These are phyloP conservation scores for Sebastes diploproa DNA, from an alignment of 2,797 vertebrate genomes.

Conservation along the genomic window DNA sequence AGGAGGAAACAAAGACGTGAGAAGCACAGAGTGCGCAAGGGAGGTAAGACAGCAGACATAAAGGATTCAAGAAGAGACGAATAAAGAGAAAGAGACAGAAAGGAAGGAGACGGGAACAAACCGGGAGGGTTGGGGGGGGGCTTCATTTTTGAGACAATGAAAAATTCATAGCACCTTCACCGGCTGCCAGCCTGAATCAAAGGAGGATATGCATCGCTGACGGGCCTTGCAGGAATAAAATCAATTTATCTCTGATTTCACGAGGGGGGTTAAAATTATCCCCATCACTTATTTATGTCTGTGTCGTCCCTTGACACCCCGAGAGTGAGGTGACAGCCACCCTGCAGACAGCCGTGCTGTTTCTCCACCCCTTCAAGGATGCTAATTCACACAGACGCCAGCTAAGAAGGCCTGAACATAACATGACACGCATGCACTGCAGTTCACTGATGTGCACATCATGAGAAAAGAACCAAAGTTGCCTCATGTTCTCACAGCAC, in stretches of 20 bases:
- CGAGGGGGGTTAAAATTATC: constrained; percentile 71
- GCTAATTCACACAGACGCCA: constrained; percentile 34
- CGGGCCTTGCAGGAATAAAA: constrained; percentile 69
- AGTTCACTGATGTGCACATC: constrained; percentile 15
- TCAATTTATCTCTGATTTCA: constrained; percentile 78
- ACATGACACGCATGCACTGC: neutral
- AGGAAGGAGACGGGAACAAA: constrained; percentile 28
- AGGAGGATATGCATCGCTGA: constrained; percentile 68
- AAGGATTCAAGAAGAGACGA: constrained; percentile 21
- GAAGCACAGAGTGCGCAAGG: neutral
- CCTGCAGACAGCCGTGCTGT: constrained; percentile 31
- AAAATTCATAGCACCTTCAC: constrained; percentile 76
- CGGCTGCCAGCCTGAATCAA: constrained; percentile 75
- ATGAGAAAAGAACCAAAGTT: neutral
- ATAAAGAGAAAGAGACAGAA: constrained; percentile 18
- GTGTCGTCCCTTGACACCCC: constrained; percentile 39
- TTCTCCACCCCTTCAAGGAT: constrained; percentile 34
- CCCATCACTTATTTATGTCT: constrained; percentile 70
- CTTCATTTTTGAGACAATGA: constrained; percentile 72
- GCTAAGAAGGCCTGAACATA: constrained; percentile 28
- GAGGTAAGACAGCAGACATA: constrained; percentile 35
- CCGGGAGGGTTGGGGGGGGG: neutral
- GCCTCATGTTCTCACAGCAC: neutral
- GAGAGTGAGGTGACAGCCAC: constrained; percentile 49
- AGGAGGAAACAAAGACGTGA: constrained; percentile 27